A percentile compares a stretch with the other conserved stretches of the same genome.
These are phyloP conservation scores for Anabas testudineus DNA, from an alignment of 2,797 vertebrate genomes.

Conservation along the genomic window DNA sequence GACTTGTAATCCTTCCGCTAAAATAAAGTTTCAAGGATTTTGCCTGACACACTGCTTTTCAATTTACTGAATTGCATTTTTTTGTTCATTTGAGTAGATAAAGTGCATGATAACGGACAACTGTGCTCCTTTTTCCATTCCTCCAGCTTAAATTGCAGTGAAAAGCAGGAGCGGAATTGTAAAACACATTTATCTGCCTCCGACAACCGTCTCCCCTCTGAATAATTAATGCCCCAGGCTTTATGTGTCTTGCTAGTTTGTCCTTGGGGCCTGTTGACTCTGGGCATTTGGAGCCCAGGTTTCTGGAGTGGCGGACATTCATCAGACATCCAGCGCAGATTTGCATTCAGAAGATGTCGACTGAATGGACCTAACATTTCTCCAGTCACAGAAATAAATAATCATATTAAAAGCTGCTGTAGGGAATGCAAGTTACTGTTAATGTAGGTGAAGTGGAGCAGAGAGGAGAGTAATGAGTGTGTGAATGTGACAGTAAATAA, in stretches of 20 bases:
- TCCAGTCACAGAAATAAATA: constrained; percentile 43
- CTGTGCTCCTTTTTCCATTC: constrained; percentile 27
- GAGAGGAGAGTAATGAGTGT: constrained; percentile 43
- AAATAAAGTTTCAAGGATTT: constrained; percentile 3
- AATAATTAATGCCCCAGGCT: constrained; percentile 77
- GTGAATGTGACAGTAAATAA: constrained; percentile 47
- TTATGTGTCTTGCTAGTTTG: constrained; percentile 55
- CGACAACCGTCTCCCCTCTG: constrained; percentile 59
- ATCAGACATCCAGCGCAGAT: constrained; percentile 31
- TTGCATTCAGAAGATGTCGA: constrained; percentile 38
- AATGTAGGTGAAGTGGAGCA: constrained; percentile 54
- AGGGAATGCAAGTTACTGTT: constrained; percentile 25
- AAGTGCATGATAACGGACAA: constrained; percentile 69
- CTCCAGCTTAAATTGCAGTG: constrained; percentile 56
- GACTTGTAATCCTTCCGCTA: background rate
- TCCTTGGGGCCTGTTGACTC: constrained; percentile 67
- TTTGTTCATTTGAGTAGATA: constrained; percentile 57
- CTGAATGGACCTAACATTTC: constrained; percentile 29
- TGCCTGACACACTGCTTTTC: constrained; percentile 3
- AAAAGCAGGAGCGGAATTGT: constrained; percentile 63
- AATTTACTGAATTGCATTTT: constrained; percentile 38
- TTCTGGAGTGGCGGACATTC: background rate
- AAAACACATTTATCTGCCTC: constrained; percentile 76
- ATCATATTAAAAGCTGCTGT: constrained; percentile 26
- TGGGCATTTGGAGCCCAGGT: constrained; percentile 26